Percentiles rank a stretch among this genome's conserved stretches.
phyloP scores from a whole-genome alignment of 2,888 invertebrate species.

The Phortica magna region DNA sequence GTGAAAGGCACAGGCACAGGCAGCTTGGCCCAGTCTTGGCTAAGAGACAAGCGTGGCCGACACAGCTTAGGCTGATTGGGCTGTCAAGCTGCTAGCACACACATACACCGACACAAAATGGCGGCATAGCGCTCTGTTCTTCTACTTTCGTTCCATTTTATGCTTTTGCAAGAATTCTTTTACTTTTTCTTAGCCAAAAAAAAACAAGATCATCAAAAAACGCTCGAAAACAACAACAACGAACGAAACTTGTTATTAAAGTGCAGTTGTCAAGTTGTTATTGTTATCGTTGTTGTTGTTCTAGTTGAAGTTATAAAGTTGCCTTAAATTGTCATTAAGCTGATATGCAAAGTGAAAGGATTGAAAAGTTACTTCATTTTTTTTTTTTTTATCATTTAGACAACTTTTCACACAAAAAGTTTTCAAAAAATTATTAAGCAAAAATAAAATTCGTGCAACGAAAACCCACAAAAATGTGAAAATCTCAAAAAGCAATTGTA shows the following conservation, averaged over 20 bases:
- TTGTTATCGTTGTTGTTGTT: constrained; percentile 4
- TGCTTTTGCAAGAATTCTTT: constrained; percentile 19
- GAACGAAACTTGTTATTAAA: not conserved
- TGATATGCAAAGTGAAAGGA: constrained; percentile 10
- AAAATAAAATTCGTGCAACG: constrained; percentile 28
- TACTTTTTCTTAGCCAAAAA: not conserved
- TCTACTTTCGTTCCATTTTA: constrained; percentile 29
- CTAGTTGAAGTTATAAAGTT: not conserved
- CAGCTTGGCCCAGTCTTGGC: not conserved
- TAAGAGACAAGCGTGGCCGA: not conserved
- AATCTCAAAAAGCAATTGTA: not conserved
- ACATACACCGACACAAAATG: constrained; percentile 1
- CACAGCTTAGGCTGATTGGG: not conserved
- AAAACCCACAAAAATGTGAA: constrained; percentile 32
- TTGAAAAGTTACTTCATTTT: not conserved
- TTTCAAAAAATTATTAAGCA: not conserved
- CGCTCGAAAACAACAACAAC: not conserved
- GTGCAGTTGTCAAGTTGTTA: not conserved
- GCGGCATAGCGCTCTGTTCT: not conserved
- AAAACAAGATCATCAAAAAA: too few species aligned
- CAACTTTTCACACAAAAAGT: not conserved
- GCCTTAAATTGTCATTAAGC: constrained; percentile 15
- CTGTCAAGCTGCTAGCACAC: constrained; percentile 23
- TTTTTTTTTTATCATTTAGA: too few species aligned
- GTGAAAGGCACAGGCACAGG: too few species aligned